These are phyloP conservation scores for Merodon equestris DNA, from an alignment of 2,888 invertebrate genomes.

Conservation along the genomic window DNA sequence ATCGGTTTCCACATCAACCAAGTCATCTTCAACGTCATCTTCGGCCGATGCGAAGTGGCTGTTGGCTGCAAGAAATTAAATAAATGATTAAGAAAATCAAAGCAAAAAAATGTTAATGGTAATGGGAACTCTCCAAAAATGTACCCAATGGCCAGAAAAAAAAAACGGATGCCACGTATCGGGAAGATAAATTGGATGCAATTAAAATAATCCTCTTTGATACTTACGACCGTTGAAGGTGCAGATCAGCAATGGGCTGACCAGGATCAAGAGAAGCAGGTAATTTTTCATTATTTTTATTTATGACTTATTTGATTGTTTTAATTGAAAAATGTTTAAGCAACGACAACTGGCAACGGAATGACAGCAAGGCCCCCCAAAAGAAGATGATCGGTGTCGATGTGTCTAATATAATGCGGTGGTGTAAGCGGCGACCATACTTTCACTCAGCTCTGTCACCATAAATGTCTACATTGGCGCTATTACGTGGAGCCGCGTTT, in stretches of 20 bases:
- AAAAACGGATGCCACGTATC: constrained; percentile 61
- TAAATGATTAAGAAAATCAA: background rate
- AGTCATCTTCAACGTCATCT: constrained; percentile 82
- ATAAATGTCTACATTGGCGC: constrained; percentile 57
- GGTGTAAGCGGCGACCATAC: constrained; percentile 65
- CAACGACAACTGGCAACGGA: constrained; percentile 40
- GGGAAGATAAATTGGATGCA: constrained; percentile 44
- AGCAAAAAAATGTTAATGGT: background rate
- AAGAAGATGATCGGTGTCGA: constrained; percentile 55
- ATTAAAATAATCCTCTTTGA: constrained; percentile 43
- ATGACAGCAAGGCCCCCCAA: constrained; percentile 51
- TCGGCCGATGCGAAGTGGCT: constrained; percentile 81
- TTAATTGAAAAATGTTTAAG: constrained; percentile 39
- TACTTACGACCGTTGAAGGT: constrained; percentile 87
- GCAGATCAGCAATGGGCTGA: constrained; percentile 86
- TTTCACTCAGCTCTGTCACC: constrained; percentile 65
- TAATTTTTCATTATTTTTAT: constrained; percentile 83
- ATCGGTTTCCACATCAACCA: constrained; percentile 85
- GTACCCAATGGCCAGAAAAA: constrained; percentile 12
- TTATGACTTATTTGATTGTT: constrained; percentile 40
- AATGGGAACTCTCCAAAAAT: constrained; percentile 25
- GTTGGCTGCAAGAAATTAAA: constrained; percentile 77
- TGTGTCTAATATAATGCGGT: constrained; percentile 64
- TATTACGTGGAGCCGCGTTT: constrained; percentile 71
- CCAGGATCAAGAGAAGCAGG: constrained; percentile 83